Evolutionary conservation across 2,113 vertebrate genomes (phyloP).

Genomic region (Oostethus manadensis): DNA sequence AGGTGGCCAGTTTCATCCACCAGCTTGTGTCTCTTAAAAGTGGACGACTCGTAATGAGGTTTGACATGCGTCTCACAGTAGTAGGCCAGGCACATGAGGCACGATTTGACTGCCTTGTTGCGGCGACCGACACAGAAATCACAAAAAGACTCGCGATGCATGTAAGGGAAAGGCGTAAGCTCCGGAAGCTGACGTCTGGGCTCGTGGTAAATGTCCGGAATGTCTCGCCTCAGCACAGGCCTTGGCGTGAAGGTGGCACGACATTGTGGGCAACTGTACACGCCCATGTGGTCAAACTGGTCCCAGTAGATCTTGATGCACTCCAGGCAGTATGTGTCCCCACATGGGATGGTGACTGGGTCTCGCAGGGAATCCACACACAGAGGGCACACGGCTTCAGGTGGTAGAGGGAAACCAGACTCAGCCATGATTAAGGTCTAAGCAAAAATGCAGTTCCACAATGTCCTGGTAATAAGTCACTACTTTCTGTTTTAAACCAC

Average conservation of each 20-base stretch:
- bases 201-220: conserved; percentile 54
- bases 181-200: conserved; percentile 29
- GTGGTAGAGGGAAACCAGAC: conserved; percentile 50
- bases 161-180: conserved; percentile 53
- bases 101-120: conserved; percentile 72
- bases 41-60: conserved; percentile 75
- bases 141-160: conserved; percentile 65
- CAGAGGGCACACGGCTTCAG: conserved; percentile 60
- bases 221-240: conserved; percentile 58
- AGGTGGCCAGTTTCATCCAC: conserved; percentile 65
- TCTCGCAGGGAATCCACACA: conserved; percentile 60
- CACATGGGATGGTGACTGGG: conserved; percentile 72
- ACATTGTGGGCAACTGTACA: conserved; percentile 73
- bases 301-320: conserved; percentile 79
- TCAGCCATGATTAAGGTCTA: conserved; percentile 59
- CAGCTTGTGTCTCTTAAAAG: conserved; percentile 73
- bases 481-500: not conserved
- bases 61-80: conserved; percentile 78
- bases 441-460: not conserved
- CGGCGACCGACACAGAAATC: conserved; percentile 74
- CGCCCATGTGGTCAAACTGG: conserved; percentile 71
- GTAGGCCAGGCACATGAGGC: conserved; percentile 70
- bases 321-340: conserved; percentile 73
- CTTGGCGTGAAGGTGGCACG: conserved; percentile 70
- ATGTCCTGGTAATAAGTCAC: not conserved